These are phyloP conservation scores for Vanacampus margaritifer DNA, from an alignment of 2,113 vertebrate species.

Conservation along the genomic window DNA sequence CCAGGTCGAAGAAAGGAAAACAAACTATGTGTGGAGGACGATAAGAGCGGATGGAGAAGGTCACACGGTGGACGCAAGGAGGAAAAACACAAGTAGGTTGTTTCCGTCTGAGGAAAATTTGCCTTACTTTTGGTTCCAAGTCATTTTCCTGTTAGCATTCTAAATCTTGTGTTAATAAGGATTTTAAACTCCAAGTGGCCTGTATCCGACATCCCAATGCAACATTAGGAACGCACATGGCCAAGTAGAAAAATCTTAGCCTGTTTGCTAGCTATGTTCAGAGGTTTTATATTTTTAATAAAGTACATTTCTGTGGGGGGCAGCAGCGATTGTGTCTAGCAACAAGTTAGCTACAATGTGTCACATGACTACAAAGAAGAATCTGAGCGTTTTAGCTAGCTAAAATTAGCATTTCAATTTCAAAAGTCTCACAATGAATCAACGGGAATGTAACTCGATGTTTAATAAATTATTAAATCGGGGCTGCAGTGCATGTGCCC, in stretches of 20 bases:
- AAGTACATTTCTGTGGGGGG: no score
- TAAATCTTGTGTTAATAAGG: not conserved
- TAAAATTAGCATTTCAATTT: no score
- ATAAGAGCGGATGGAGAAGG: slow-evolving; percentile 3
- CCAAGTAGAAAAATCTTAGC: no score
- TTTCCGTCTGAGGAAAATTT: not conserved
- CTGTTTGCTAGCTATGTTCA: no score
- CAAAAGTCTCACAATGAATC: no score
- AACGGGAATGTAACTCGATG: no score
- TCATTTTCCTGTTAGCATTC: not conserved
- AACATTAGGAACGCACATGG: not conserved
- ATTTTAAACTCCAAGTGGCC: not conserved
- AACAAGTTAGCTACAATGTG: no score
- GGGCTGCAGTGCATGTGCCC: not conserved
- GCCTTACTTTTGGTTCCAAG: not conserved
- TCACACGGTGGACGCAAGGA: not conserved
- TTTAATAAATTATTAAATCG: no score
- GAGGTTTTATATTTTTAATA: no score
- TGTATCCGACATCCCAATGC: not conserved
- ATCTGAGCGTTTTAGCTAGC: not conserved
- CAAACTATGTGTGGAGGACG: not conserved
- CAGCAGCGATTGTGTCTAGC: no score
- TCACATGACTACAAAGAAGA: no score
- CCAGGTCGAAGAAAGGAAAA: not conserved
- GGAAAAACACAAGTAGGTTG: no score